Percentiles rank a stretch among this genome's conserved stretches.
phyloP scores from a whole-genome alignment of 1,140 invertebrate species.

The Zelostemma sp. region DNA sequence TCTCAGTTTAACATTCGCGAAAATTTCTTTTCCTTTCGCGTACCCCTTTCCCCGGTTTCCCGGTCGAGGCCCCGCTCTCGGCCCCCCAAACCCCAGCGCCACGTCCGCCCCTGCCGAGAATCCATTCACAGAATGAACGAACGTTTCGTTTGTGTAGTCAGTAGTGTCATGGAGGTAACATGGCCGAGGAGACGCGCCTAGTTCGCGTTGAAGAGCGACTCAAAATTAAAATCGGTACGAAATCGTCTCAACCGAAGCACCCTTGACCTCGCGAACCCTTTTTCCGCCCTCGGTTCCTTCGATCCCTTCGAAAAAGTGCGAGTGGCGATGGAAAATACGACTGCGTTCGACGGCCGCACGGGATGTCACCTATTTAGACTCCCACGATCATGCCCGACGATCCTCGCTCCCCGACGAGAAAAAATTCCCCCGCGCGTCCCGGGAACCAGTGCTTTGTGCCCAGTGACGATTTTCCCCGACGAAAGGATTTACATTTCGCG shows the following conservation, averaged over 20 bases:
- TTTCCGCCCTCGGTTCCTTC: not conserved
- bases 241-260: not conserved
- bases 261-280: not conserved
- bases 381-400: conserved; percentile 18
- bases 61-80: conserved; percentile 2
- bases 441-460: not conserved
- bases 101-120: conserved; percentile 55
- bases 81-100: conserved; percentile 1
- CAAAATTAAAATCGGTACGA: conserved; percentile 87
- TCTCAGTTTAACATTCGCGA: no score
- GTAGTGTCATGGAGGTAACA: conserved; percentile 81
- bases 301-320: no score
- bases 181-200: conserved; percentile 86
- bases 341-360: conserved; percentile 10
- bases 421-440: not conserved
- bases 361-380: conserved; percentile 49
- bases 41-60: not conserved
- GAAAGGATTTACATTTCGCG: not conserved
- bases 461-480: not conserved
- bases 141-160: conserved; percentile 65
- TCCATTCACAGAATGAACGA: conserved; percentile 68
- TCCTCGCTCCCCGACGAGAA: not conserved
- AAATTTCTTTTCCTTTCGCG: no score
- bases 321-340: not conserved
- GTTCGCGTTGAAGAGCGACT: conserved; percentile 88